Conservation (phyloP, 2,113 vertebrate genomes). For the Sakesphorus luctuosus region DNA sequence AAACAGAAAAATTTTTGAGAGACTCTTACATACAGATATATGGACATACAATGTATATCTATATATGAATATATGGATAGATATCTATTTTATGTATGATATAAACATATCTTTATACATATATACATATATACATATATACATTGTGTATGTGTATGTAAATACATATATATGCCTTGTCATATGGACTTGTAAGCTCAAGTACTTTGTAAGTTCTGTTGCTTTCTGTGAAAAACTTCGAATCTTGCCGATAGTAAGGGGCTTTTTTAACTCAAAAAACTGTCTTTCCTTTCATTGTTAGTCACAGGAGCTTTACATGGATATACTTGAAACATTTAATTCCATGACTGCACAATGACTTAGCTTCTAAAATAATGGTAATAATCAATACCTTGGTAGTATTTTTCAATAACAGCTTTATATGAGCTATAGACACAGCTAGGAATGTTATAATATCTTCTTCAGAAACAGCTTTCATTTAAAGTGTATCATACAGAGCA, state of each 20-base stretch:
- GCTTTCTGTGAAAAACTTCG: not conserved
- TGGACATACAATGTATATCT: not conserved
- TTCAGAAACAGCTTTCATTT: slow-evolving; percentile 20
- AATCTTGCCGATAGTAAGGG: not conserved
- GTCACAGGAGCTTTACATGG: not conserved
- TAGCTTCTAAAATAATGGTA: not conserved
- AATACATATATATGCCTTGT: not conserved
- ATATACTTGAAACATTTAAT: not conserved
- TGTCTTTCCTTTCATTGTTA: not conserved
- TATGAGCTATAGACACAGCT: not conserved
- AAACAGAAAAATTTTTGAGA: not conserved
- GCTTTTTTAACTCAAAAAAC: not conserved
- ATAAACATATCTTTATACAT: not conserved
- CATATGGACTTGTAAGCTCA: not conserved
- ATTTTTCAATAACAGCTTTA: slow-evolving; percentile 1
- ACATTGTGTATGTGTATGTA: not conserved
- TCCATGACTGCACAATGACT: not conserved
- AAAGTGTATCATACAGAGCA: not conserved
- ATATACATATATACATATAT: not conserved
- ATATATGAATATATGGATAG: not conserved
- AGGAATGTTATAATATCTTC: not conserved
- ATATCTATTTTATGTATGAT: not conserved
- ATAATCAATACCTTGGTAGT: not conserved
- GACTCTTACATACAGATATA: not conserved
- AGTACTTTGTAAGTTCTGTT: not conserved